These are phyloP conservation scores for Drosophila novamexicana DNA, from an alignment of 1,140 invertebrate species.

Conservation along the genomic window DNA sequence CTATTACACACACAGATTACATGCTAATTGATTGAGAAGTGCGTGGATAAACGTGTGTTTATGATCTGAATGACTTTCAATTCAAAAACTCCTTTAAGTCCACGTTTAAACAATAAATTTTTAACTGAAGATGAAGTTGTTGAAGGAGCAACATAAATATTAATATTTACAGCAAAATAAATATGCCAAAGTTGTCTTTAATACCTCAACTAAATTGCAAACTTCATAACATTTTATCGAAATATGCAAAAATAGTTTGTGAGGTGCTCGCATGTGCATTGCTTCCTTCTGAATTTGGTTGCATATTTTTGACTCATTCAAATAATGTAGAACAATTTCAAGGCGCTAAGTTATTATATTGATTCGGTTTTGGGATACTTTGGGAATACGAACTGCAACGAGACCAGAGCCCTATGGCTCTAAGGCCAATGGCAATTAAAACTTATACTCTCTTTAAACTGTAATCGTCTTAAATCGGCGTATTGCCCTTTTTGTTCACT, in stretches of 20 bases:
- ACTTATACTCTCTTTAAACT: not conserved
- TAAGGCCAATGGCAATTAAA: not conserved
- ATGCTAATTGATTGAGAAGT: not conserved
- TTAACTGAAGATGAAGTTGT: too few species aligned
- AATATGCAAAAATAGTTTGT: too few species aligned
- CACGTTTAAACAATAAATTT: too few species aligned
- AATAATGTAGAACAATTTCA: not conserved
- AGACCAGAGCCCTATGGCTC: not conserved
- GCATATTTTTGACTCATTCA: not conserved
- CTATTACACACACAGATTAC: not conserved
- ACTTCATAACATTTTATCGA: too few species aligned
- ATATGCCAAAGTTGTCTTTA: not conserved
- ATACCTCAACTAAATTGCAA: too few species aligned
- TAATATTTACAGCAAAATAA: not conserved
- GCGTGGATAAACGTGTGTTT: not conserved
- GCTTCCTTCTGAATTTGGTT: not conserved
- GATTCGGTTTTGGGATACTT: conserved; percentile 1
- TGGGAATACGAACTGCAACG: conserved; percentile 1
- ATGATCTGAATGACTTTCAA: not conserved
- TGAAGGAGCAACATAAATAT: not conserved
- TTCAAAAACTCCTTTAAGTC: not conserved
- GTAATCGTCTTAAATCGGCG: conserved; percentile 18
- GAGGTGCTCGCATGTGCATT: not conserved
- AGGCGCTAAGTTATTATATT: not conserved
- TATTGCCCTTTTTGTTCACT: conserved; percentile 3